Evolutionary conservation across 2,113 vertebrate species (phyloP).

Genomic region (Chelonoidis abingdonii): DNA sequence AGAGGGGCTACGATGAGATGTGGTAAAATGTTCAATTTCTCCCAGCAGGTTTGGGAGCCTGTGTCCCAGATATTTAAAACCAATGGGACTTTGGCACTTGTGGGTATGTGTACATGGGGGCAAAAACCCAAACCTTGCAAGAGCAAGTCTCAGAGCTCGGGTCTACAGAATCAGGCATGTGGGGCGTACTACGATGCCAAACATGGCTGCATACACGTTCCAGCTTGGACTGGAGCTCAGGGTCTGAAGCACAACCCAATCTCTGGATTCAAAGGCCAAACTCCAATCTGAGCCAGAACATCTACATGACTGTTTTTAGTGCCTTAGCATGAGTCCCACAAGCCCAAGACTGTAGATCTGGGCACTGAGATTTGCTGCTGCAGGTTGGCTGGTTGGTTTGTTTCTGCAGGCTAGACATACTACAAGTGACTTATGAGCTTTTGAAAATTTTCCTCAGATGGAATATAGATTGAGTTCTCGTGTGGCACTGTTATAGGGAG

Average conservation of each 20-base stretch:
- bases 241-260: neutral
- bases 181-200: neutral
- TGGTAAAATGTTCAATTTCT: neutral
- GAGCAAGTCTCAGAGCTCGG: too few relatives aligned
- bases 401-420: neutral
- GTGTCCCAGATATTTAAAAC: neutral
- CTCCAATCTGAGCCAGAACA: neutral
- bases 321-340: neutral
- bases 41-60: accelerated
- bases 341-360: neutral
- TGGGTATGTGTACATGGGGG: too few relatives aligned
- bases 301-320: neutral
- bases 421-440: neutral
- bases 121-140: too few relatives aligned
- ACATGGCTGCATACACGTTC: neutral
- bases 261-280: neutral
- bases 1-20: neutral
- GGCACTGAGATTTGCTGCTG: neutral
- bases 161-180: neutral
- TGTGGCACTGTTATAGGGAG: neutral
- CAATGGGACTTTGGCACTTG: neutral
- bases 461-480: neutral
- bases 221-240: neutral
- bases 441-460: neutral
- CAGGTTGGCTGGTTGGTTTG: neutral